Evolutionary conservation across 2,113 vertebrate genomes (phyloP).

Genomic region (Microcebus jonahi): DNA sequence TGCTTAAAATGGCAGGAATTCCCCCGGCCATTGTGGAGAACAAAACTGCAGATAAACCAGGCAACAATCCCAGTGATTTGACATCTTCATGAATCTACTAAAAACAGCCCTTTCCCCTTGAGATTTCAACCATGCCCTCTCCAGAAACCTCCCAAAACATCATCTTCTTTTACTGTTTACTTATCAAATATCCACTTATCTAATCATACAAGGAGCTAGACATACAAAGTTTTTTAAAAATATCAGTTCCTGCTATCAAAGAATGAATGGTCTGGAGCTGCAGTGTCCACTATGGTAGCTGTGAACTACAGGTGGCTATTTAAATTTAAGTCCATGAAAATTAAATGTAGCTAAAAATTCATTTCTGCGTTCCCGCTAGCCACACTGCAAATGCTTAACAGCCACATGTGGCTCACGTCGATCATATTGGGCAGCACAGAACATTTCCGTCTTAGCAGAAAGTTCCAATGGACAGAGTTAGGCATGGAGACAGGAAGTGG

Average conservation of each 20-base stretch:
- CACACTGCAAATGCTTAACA: background rate
- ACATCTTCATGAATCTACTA: background rate
- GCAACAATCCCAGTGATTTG: background rate
- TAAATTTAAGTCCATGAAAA: background rate
- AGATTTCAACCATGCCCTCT: background rate
- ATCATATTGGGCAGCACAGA: background rate
- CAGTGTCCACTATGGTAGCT: background rate
- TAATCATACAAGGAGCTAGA: background rate
- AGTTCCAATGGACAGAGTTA: background rate
- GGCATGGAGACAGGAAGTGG: too few relatives aligned
- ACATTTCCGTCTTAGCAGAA: background rate
- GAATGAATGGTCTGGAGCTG: background rate
- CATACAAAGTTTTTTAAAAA: background rate
- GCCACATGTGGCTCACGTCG: background rate
- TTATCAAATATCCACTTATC: background rate
- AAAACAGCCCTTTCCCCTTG: background rate
- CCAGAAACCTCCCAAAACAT: background rate
- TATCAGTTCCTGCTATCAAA: background rate
- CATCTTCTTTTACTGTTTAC: background rate
- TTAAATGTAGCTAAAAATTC: background rate
- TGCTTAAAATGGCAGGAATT: background rate
- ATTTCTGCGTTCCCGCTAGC: background rate
- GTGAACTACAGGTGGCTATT: background rate
- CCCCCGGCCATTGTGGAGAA: background rate
- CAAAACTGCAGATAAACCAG: background rate